phyloP scores from a whole-genome alignment of 2,113 vertebrate genomes.

The Myotis lucifugus region DNA sequence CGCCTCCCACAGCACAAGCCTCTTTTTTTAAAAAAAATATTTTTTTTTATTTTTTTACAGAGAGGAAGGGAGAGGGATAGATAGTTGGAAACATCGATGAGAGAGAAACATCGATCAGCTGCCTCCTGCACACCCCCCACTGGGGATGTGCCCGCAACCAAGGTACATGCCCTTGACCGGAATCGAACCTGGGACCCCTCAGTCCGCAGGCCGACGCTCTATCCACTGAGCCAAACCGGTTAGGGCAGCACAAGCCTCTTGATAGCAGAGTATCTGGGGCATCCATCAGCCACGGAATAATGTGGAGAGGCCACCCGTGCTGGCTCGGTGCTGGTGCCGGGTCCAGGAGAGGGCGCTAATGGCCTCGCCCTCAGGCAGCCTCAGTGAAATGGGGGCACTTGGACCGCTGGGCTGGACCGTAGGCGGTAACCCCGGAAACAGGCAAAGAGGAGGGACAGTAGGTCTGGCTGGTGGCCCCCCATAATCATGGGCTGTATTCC shows the following conservation, averaged over 20 bases:
- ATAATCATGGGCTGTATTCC: background rate
- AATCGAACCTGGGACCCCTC: too few relatives aligned
- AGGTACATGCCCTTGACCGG: too few relatives aligned
- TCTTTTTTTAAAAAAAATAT: too few relatives aligned
- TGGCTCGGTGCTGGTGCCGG: background rate
- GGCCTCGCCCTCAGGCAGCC: background rate
- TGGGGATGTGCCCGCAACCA: too few relatives aligned
- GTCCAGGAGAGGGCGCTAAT: background rate
- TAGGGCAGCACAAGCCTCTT: too few relatives aligned
- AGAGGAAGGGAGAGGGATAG: too few relatives aligned
- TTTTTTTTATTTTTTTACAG: too few relatives aligned
- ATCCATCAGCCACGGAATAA: background rate
- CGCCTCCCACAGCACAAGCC: background rate
- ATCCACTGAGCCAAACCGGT: too few relatives aligned
- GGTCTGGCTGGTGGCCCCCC: background rate
- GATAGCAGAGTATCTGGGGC: background rate
- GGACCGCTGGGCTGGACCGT: background rate
- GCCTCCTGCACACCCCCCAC: too few relatives aligned
- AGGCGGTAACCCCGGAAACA: background rate
- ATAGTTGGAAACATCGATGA: too few relatives aligned
- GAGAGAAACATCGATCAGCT: too few relatives aligned
- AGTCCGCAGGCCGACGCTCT: too few relatives aligned
- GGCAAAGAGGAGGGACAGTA: background rate
- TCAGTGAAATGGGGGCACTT: background rate
- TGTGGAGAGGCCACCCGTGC: accelerated